A percentile compares a stretch with the other conserved stretches of the same genome.
Evolutionary conservation across 2,113 vertebrate species (phyloP).

Genomic region (Leptocoma aspasia): DNA sequence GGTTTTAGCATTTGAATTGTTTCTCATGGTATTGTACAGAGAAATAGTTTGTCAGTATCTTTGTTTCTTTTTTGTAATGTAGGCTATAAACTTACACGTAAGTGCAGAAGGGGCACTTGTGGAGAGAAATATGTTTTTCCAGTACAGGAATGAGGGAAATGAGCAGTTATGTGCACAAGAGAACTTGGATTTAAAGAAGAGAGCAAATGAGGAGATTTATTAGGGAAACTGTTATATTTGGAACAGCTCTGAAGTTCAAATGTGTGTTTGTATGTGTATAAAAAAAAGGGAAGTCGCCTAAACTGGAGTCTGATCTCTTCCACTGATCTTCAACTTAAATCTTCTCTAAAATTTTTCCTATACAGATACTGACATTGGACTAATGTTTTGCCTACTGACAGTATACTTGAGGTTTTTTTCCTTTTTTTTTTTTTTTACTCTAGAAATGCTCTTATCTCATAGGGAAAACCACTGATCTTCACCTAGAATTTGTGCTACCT

Average conservation of each 20-base stretch:
- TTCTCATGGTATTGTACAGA: not conserved
- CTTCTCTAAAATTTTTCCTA: not conserved
- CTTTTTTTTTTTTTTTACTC: not conserved
- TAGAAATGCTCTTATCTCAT: not conserved
- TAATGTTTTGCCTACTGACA: not conserved
- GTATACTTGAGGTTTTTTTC: not conserved
- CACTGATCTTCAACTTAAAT: not conserved
- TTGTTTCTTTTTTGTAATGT: not conserved
- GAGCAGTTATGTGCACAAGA: not conserved
- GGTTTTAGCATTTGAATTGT: not conserved
- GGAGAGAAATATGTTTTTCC: not conserved
- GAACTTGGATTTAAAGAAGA: not conserved
- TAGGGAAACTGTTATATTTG: not conserved
- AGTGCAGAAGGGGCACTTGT: not conserved
- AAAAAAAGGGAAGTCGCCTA: not conserved
- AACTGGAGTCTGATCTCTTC: not conserved
- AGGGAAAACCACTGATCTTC: not conserved
- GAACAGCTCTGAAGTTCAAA: not conserved
- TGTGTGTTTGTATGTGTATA: not conserved
- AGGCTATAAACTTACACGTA: not conserved
- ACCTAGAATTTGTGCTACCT: not conserved
- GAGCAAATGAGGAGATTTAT: not conserved
- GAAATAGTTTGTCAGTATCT: not conserved
- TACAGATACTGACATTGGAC: not conserved
- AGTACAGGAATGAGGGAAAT: not conserved